Conservation (phyloP, 35 echinoderm and acorn worm species). For the Heliocidaris erythrogramma region DNA sequence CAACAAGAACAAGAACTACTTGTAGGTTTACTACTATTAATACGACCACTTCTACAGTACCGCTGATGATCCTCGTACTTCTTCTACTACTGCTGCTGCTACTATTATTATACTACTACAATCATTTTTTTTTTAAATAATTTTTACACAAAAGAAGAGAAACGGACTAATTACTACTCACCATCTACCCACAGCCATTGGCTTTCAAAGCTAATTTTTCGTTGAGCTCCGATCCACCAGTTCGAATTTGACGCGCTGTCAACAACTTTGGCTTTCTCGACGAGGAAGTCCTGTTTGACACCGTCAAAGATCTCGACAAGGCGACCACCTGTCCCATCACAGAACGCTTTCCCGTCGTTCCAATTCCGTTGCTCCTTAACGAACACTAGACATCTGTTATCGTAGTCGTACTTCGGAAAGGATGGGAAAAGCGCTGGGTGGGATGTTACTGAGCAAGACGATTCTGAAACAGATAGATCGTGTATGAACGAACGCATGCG, state of each 20-base stretch:
- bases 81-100: no score
- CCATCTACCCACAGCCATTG: background rate
- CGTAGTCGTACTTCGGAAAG: background rate
- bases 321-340: background rate
- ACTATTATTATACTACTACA: no score
- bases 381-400: background rate
- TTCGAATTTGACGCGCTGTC: background rate
- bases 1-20: no score
- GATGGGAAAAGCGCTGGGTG: background rate
- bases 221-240: conserved; percentile 17
- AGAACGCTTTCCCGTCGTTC: background rate
- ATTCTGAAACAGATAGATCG: background rate
- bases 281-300: background rate
- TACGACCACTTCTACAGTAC: no score
- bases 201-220: background rate
- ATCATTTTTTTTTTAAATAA: no score
- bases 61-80: no score
- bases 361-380: background rate
- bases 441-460: background rate
- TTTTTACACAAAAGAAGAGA: no score
- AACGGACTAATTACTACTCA: background rate
- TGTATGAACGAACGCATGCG: background rate
- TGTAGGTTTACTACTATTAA: no score
- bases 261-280: background rate
- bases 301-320: background rate